Percentiles rank a stretch among this genome's conserved stretches.
These are phyloP conservation scores for Eudasyphora cyanicolor DNA, from an alignment of 2,888 invertebrate genomes.

Conservation along the genomic window DNA sequence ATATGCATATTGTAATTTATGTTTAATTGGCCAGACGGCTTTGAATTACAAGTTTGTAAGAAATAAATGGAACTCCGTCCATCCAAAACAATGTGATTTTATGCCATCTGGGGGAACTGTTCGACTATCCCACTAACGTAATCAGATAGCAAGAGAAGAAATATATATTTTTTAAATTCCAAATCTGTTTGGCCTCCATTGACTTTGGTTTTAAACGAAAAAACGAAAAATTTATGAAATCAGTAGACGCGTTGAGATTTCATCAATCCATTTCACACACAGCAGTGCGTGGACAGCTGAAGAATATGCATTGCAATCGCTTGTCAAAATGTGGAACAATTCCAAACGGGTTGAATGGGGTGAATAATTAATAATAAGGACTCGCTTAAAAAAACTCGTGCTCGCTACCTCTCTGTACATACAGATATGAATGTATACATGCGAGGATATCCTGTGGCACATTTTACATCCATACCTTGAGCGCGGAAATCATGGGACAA, in stretches of 20 bases:
- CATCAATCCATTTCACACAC: neutral
- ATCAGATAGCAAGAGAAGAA: too few relatives aligned
- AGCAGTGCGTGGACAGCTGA: conserved; percentile 52
- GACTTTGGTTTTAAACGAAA: neutral
- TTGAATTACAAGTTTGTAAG: too few relatives aligned
- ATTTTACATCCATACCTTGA: neutral
- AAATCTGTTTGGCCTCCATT: too few relatives aligned
- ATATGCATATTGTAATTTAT: too few relatives aligned
- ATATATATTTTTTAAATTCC: too few relatives aligned
- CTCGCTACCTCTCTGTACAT: conserved; percentile 1
- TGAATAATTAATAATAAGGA: conserved; percentile 60
- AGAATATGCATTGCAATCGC: conserved; percentile 23
- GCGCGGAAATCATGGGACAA: neutral
- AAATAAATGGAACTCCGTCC: too few relatives aligned
- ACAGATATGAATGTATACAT: neutral
- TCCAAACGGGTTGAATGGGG: conserved; percentile 62
- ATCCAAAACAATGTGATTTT: too few relatives aligned
- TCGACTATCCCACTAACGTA: too few relatives aligned
- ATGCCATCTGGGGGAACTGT: too few relatives aligned
- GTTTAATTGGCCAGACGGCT: too few relatives aligned
- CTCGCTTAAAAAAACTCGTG: conserved; percentile 13
- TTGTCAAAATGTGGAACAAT: conserved; percentile 30
- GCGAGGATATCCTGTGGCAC: conserved; percentile 19
- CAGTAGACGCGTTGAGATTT: neutral
- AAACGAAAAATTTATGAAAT: neutral